Conservation (phyloP, 2,888 invertebrate genomes). For the Junonia oenone region DNA sequence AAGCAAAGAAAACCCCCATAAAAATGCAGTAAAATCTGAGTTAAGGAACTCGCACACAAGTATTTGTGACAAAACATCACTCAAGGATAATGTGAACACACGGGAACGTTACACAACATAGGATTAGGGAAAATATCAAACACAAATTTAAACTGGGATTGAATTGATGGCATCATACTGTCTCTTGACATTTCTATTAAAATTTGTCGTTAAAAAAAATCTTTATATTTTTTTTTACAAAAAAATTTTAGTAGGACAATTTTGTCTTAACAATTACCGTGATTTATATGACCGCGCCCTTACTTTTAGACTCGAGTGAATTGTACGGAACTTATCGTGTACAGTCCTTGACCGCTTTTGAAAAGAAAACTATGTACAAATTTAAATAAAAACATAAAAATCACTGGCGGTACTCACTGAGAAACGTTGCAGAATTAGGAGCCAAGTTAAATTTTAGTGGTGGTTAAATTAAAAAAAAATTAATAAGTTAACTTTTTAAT, state of each 20-base stretch:
- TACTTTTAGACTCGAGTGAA: neutral
- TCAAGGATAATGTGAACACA: neutral
- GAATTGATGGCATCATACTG: neutral
- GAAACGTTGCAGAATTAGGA: constrained; percentile 30
- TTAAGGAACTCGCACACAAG: neutral
- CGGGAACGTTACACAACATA: neutral
- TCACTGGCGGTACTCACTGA: constrained; percentile 19
- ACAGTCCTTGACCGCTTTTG: constrained; percentile 6
- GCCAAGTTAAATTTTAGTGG: constrained; percentile 6
- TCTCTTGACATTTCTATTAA: neutral
- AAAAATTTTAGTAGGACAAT: neutral
- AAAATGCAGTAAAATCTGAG: neutral
- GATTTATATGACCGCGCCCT: neutral
- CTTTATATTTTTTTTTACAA: too few species aligned
- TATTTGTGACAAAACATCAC: neutral
- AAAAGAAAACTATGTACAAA: neutral
- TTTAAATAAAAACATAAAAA: neutral
- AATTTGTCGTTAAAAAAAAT: too few species aligned
- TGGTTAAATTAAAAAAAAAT: constrained; percentile 19
- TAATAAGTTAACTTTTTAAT: constrained; percentile 15
- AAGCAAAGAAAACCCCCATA: neutral
- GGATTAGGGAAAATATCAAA: neutral
- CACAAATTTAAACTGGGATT: neutral
- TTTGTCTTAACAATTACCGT: neutral
- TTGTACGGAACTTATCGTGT: constrained; percentile 11